phyloP scores from a whole-genome alignment of 2,888 invertebrate species.

The Drosophila stalkeri region DNA sequence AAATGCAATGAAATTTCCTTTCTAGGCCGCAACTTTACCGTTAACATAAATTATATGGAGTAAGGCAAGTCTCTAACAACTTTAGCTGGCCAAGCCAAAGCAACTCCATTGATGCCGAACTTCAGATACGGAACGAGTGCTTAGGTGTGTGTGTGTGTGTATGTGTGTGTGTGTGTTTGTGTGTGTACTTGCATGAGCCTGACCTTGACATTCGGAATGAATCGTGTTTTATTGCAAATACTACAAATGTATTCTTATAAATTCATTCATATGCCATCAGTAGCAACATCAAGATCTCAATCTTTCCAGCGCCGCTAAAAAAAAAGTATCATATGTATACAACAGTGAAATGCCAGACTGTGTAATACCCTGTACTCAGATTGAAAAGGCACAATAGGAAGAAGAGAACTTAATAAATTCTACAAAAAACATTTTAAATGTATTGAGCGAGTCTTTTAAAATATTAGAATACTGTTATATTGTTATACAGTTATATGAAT shows the following conservation, averaged over 20 bases:
- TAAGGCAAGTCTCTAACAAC: conserved; percentile 10
- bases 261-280: conserved; percentile 41
- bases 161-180: background rate
- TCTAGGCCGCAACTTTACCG: conserved; percentile 32
- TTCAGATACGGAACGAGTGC: conserved; percentile 39
- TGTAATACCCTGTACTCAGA: background rate
- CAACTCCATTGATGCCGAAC: conserved; percentile 36
- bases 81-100: conserved; percentile 14
- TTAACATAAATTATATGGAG: conserved; percentile 41
- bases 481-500: background rate
- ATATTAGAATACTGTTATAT: background rate
- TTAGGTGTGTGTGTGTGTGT: background rate
- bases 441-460: background rate
- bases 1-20: conserved; percentile 22
- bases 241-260: conserved; percentile 31
- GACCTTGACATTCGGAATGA: conserved; percentile 70
- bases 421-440: background rate
- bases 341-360: conserved; percentile 15
- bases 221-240: conserved; percentile 14
- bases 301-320: conserved; percentile 31
- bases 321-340: conserved; percentile 14
- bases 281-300: conserved; percentile 49
- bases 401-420: background rate
- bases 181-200: conserved; percentile 5
- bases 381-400: background rate